These are phyloP conservation scores for Clarias macrocephalus DNA, from an alignment of 2,113 vertebrate genomes.

Conservation along the genomic window DNA sequence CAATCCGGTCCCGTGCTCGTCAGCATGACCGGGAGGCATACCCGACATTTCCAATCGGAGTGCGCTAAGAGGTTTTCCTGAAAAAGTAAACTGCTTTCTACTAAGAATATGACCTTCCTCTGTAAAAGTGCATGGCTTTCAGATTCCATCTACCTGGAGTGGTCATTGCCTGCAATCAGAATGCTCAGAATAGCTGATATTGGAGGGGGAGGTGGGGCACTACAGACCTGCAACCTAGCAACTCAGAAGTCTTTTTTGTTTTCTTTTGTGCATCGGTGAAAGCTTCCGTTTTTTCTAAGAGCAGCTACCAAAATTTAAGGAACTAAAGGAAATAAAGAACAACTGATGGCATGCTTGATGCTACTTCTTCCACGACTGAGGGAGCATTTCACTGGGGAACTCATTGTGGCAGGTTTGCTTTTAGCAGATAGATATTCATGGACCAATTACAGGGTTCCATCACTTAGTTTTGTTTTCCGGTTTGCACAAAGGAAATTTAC, in stretches of 20 bases:
- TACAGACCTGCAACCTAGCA: constrained; percentile 59
- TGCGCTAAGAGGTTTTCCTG: constrained; percentile 39
- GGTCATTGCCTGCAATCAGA: constrained; percentile 64
- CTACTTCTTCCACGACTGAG: neutral
- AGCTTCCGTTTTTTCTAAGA: constrained; percentile 48
- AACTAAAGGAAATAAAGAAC: neutral
- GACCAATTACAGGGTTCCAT: neutral
- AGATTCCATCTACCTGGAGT: constrained; percentile 49
- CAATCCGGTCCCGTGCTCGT: constrained; percentile 31
- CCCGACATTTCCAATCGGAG: constrained; percentile 52
- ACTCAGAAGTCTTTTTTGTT: constrained; percentile 69
- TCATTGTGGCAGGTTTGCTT: neutral
- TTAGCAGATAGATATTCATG: neutral
- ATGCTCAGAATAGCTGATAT: constrained; percentile 58
- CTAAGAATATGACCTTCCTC: constrained; percentile 49
- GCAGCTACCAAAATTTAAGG: constrained; percentile 48
- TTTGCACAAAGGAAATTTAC: neutral
- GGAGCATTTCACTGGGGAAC: neutral
- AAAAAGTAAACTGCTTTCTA: constrained; percentile 51
- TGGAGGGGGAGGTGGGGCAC: constrained; percentile 54
- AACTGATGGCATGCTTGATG: neutral
- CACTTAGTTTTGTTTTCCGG: neutral
- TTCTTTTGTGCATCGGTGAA: constrained; percentile 56
- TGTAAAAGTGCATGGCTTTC: constrained; percentile 41
- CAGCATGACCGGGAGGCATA: constrained; percentile 49